Evolutionary conservation across 2,797 vertebrate species (phyloP).

Genomic region (Onychomys torridus): DNA sequence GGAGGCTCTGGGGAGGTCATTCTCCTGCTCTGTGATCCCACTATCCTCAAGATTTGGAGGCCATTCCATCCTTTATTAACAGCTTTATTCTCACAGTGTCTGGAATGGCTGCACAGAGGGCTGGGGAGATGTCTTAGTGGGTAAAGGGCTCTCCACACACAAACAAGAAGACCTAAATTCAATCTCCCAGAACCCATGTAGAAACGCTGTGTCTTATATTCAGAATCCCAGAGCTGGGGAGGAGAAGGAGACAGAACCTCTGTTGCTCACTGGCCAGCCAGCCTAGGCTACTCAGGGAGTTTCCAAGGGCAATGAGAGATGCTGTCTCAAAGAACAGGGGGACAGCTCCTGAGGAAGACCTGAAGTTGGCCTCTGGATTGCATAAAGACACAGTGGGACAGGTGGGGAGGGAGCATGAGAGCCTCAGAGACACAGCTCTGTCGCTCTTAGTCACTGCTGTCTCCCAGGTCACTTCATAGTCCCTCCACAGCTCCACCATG

Average conservation of each 20-base stretch:
- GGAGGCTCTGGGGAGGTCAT: slow-evolving; percentile 56
- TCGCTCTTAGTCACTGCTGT: neutral
- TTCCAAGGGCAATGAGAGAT: neutral
- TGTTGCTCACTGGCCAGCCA: neutral
- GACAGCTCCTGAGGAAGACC: neutral
- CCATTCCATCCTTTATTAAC: neutral
- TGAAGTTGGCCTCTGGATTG: neutral
- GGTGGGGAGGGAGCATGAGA: neutral
- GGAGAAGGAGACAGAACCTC: neutral
- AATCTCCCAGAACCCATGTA: neutral
- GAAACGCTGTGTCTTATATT: neutral
- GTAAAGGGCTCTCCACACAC: neutral
- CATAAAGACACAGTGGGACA: neutral
- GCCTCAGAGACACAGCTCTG: neutral
- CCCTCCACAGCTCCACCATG: neutral
- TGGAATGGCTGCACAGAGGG: neutral
- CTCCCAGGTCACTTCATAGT: neutral
- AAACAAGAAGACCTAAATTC: neutral
- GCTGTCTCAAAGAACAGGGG: neutral
- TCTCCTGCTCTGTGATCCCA: slow-evolving; percentile 51
- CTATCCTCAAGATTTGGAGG: neutral
- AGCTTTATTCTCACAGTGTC: neutral
- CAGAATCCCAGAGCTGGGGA: neutral
- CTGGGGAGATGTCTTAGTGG: neutral
- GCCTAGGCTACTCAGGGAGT: neutral